These are phyloP conservation scores for Phalangium opilio DNA, from an alignment of 2,888 invertebrate species.

Conservation along the genomic window DNA sequence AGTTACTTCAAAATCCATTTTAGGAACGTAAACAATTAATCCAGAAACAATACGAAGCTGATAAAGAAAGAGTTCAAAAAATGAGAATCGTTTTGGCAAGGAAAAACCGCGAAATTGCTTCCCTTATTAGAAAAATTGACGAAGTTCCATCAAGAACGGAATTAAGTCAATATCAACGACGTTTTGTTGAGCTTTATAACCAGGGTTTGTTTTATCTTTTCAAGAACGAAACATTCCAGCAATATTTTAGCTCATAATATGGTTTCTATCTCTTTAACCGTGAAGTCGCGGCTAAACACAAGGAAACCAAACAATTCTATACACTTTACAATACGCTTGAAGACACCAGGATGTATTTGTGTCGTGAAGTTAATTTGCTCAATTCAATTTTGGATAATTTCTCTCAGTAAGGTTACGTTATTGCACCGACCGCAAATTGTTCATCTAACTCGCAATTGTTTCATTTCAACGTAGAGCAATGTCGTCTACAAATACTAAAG, in stretches of 20 bases:
- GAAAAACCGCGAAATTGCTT: constrained; percentile 56
- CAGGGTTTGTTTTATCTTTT: constrained; percentile 34
- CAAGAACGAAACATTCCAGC: constrained; percentile 40
- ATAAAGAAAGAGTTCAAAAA: constrained; percentile 32
- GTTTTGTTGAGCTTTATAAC: constrained; percentile 90
- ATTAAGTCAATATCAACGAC: constrained; percentile 80
- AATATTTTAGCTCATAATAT: constrained; percentile 3
- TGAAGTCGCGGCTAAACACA: constrained; percentile 85
- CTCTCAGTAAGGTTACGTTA: constrained; percentile 46
- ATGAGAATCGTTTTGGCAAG: constrained; percentile 42
- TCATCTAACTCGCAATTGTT: background rate
- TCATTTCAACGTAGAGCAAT: constrained; percentile 47
- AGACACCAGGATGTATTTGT: constrained; percentile 82
- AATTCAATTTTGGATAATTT: constrained; percentile 82
- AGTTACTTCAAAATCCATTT: constrained; percentile 12
- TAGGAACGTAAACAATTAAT: constrained; percentile 29
- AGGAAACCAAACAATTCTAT: constrained; percentile 94
- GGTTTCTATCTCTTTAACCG: constrained; percentile 19
- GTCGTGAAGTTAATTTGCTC: constrained; percentile 71
- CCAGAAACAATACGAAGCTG: constrained; percentile 30
- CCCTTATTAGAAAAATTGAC: constrained; percentile 70
- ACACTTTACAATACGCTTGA: constrained; percentile 87
- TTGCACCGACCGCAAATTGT: background rate
- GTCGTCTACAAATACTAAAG: constrained; percentile 58
- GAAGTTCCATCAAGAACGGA: constrained; percentile 86